phyloP scores from a whole-genome alignment of 2,113 vertebrate genomes.

The Eublepharis macularius region DNA sequence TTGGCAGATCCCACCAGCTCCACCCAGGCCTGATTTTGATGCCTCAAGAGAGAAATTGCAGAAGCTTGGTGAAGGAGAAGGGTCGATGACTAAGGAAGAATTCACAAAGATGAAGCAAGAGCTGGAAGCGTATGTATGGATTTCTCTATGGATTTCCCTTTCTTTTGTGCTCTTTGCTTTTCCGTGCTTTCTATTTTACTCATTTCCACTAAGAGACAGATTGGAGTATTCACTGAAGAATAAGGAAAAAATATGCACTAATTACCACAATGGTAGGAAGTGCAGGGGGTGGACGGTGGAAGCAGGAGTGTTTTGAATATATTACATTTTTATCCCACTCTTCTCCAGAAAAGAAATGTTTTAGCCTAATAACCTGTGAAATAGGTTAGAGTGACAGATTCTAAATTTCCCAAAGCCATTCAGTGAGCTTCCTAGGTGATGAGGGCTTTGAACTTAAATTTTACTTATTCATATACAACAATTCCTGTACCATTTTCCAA shows the following conservation, averaged over 20 bases:
- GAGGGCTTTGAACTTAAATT: not conserved
- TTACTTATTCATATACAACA: too few species aligned
- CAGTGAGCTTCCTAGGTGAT: not conserved
- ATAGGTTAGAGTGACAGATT: not conserved
- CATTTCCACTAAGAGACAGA: slow-evolving; percentile 38
- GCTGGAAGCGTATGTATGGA: slow-evolving; percentile 88
- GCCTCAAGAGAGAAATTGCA: slow-evolving; percentile 98
- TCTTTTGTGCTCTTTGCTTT: slow-evolving; percentile 33
- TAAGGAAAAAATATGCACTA: slow-evolving; percentile 70
- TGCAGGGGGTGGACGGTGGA: not conserved
- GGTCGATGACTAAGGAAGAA: slow-evolving; percentile 99
- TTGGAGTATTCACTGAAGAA: slow-evolving; percentile 52
- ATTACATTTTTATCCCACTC: not conserved
- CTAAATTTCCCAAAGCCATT: not conserved
- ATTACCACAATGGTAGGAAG: slow-evolving; percentile 15
- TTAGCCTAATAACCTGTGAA: not conserved
- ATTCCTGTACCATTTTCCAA: not conserved
- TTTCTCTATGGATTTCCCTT: slow-evolving; percentile 22
- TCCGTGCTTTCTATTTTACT: slow-evolving; percentile 45
- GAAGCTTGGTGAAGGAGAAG: slow-evolving; percentile 97
- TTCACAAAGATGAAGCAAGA: slow-evolving; percentile 99
- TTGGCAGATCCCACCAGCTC: slow-evolving; percentile 93
- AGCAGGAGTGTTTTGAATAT: not conserved
- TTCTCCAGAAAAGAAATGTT: not conserved
- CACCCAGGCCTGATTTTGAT: slow-evolving; percentile 97